Evolutionary conservation across 1,140 invertebrate genomes (phyloP), one percentile per base, ranked within the genome.

Genomic region (Grapholita molesta): DNA sequence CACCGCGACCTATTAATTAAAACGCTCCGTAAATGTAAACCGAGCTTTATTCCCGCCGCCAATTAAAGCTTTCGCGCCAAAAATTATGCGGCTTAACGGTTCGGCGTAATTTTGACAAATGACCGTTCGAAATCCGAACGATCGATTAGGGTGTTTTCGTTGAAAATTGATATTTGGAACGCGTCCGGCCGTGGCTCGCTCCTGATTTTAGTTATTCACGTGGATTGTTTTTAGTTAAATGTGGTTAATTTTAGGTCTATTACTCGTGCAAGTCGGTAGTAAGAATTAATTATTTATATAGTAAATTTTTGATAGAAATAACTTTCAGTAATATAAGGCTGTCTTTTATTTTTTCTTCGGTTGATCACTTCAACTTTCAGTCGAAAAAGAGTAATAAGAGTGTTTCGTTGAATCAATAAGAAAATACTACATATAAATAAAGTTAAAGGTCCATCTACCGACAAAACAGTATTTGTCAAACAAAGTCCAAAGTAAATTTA

Each of bases 11-110:
- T 88, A 90, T 90, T 90, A 90, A 89, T 90, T 90, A 90, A 88
- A 87, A 79, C 82, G 82, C 80, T 86, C 84, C 89, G 88, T 89
- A 90, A 90, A 90, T 90, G 88, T 89, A 90, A 90, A 90, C 87
- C 86, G 81, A 85, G 87, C 82, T 88, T 88, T 90, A 90, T 89
- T 85, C 82, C 67, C 72, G 73, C 71, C 80, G 82, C 84, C 88
- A 88, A 90, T 90, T 90, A 90, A 82, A 74, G 76, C 71, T 72
- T 68, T 72, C 75, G 81, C 84, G 86, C 86, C 85, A 90, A 90
- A 89, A 90, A 90, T 88, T 85, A 88, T 82, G 83, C 85, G 83
- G 83, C 84, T 88, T 89, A 88, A 81, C 84, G 78, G 78, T 73
- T 82, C 78, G 80, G 79, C 77, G 79, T 84, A 84, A 87, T 88